Evolutionary conservation across 2,888 invertebrate species (phyloP).

Genomic region (Agriopis aurantiaria): DNA sequence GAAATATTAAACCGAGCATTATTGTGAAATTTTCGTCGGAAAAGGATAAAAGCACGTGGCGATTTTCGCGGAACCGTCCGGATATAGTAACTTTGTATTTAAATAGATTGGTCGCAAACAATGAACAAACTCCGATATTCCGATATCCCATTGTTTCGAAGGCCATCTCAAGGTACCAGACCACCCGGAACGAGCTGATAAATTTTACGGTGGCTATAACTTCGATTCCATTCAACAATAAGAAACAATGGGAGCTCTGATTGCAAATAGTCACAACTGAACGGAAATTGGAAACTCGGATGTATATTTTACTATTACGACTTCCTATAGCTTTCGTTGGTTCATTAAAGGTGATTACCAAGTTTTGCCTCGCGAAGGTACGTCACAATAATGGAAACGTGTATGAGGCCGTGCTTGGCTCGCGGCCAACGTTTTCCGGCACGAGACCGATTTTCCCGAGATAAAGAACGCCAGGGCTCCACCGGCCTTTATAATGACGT

Average conservation of each 20-base stretch:
- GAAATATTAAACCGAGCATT: too few species aligned
- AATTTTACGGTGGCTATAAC: constrained; percentile 41
- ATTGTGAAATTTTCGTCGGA: neutral
- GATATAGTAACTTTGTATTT: constrained; percentile 17
- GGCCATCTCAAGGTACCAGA: constrained; percentile 61
- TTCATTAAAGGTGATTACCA: constrained; percentile 31
- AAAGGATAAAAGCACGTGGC: constrained; percentile 30
- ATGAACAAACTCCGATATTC: constrained; percentile 46
- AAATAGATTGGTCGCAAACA: constrained; percentile 22
- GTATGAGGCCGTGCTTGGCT: constrained; percentile 64
- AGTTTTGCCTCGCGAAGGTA: constrained; percentile 39
- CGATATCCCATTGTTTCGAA: constrained; percentile 61
- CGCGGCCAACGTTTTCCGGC: constrained; percentile 71
- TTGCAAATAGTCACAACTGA: constrained; percentile 42
- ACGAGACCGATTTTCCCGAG: constrained; percentile 73
- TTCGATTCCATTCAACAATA: constrained; percentile 30
- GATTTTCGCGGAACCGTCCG: constrained; percentile 12
- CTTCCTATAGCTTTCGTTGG: constrained; percentile 34
- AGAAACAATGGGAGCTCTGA: constrained; percentile 45
- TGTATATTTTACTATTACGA: constrained; percentile 37
- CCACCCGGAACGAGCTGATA: constrained; percentile 60
- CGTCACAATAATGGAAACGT: constrained; percentile 58
- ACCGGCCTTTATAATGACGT: constrained; percentile 59
- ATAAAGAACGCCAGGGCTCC: constrained; percentile 65
- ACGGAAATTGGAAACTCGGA: constrained; percentile 42